Conservation (phyloP, 2,113 vertebrate species). For the Lycaon pictus region DNA sequence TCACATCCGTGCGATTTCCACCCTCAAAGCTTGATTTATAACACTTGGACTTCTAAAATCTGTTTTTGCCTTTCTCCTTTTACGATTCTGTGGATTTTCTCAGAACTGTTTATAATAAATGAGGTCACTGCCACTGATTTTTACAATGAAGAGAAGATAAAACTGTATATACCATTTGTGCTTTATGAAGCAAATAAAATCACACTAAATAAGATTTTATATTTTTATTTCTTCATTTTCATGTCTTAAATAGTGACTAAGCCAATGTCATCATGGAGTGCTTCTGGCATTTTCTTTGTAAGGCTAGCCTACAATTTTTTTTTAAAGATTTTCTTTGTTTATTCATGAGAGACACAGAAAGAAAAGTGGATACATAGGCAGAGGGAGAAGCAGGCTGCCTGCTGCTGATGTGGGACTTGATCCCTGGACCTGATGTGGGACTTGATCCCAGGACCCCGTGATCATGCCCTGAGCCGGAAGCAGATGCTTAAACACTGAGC, state of each 20-base stretch:
- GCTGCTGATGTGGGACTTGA: too few species aligned
- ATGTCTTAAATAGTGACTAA: slow-evolving; percentile 36
- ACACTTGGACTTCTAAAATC: slow-evolving; percentile 38
- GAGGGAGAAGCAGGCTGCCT: too few species aligned
- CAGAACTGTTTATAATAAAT: neutral
- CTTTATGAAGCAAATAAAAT: slow-evolving; percentile 49
- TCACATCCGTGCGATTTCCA: neutral
- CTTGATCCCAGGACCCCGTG: too few species aligned
- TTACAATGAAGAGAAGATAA: neutral
- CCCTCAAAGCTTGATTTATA: slow-evolving; percentile 27
- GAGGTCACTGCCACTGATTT: neutral
- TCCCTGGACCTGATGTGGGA: too few species aligned
- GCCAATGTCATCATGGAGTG: neutral
- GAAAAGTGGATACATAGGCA: too few species aligned
- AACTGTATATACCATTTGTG: neutral
- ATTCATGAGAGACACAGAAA: too few species aligned
- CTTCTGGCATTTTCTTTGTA: neutral
- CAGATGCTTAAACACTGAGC: too few species aligned
- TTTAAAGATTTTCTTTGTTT: too few species aligned
- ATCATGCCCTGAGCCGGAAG: too few species aligned
- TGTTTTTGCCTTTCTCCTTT: slow-evolving; percentile 5
- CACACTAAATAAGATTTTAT: neutral
- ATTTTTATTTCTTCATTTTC: neutral
- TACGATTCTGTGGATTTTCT: neutral
- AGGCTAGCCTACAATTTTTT: neutral